Base-by-base conservation (phyloP, 2,797 vertebrate genomes). In the Fistularia tabacaria region DNA sequence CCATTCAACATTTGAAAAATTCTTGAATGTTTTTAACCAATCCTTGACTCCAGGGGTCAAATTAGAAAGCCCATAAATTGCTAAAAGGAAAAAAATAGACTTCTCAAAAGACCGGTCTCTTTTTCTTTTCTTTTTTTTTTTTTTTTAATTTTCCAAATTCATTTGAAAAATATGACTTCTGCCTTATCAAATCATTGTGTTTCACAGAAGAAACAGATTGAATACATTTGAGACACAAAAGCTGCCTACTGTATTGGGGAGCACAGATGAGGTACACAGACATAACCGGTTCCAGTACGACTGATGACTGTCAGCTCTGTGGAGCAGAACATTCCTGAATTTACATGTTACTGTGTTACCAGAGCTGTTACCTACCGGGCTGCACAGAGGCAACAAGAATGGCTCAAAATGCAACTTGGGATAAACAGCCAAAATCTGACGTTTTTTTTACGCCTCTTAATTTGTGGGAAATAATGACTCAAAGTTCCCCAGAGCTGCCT, bases 321-420 rank as follows among this genome's bases (percentile, higher is more conserved):
- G 70, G 70, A 79, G 79, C 76, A 64, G 60, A 70, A 77, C 75
- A 79, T 82, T 77, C 73, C 74, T 79, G 63, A 15, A 51, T 73
- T 49, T 67, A 70, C 63, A 65, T 66, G 66, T 81, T 80, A 66
- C 73, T 59, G 66, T 58, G 70, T 74, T 74, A 74, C 57, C 68
- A 51, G 52, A 59, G 47, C 44, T 41, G 57, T 49, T 42, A 57
- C 49, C 69, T 3, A 45, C 43, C 43, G 1, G 46, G 54, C 61
- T 61, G 54, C 59, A 51, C 54, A 59, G 55, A 59, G 37, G 69
- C 25, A 53, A 36, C 38, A 11, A 37, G 13, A 53, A 57, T 3
- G 3, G 36, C 57, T 47, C 15, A 37, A 48, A 54, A 68, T 9
- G 36, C 47, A 53, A 25, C 25, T 25, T 25, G 25, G 25, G 25